Base-by-base conservation (phyloP, 2,113 vertebrate genomes). In the Phrynosoma blainvillii region DNA sequence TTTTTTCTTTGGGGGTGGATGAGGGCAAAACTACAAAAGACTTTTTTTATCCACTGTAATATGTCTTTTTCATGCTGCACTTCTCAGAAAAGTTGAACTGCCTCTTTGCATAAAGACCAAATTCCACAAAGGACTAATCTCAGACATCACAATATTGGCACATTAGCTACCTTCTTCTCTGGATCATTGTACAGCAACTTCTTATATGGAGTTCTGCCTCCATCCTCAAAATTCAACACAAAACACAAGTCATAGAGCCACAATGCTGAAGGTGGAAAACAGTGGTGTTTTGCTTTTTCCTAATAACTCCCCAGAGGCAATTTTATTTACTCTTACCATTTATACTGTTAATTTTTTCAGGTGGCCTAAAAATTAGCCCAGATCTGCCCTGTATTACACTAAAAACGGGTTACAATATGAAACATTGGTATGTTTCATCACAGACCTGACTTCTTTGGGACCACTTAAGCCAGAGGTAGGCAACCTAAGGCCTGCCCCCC, bases 11-110 rank as follows among this genome's bases (percentile, higher is more conserved):
- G 79, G 47, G 85, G 88, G 84, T 90, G 87, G 88, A 81, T 66
- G 90, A 93, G 85, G 54, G 54, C 86, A 91, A 95, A 89, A 84
- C 70, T 66, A 91, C 76, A 87, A 91, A 90, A 89, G 93, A 93
- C 32, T 87, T 90, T 93, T 56, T 92, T 94, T 93, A 92, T 90
- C 90, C 90, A 89, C 90, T 90, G 75, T 66, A 79, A 36, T 93
- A 71, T 95, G 92, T 92, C 93, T 93, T 88, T 90, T 93, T 94
- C 93, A 92, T 94, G 93, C 93, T 96, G 90, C 86, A 88, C 90
- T 89, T 94, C 94, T 95, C 90, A 83, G 89, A 89, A 89, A 82
- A 20, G 68, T 89, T 90, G 88, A 86, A 93, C 92, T 92, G 40
- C 93, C 79, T 81, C 93, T 95, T 94, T 82, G 80, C 25, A 91